phyloP scores from a whole-genome alignment of 2,888 invertebrate genomes.

The Tipula lateralis region DNA sequence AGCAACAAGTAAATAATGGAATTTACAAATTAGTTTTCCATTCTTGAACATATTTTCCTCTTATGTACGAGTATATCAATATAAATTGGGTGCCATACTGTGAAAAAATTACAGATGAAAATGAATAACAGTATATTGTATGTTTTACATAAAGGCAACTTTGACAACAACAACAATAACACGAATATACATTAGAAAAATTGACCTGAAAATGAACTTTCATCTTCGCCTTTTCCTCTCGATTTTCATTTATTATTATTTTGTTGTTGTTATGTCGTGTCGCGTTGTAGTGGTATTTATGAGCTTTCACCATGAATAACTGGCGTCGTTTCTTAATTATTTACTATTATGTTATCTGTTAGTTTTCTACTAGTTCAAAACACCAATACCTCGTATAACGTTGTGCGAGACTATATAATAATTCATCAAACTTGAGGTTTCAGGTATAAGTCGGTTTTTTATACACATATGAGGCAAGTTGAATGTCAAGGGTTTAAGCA shows the following conservation, averaged over 20 bases:
- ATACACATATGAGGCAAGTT: no score
- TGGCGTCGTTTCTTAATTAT: background rate
- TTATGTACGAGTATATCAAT: background rate
- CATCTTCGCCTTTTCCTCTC: background rate
- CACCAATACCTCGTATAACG: background rate
- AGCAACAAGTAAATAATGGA: background rate
- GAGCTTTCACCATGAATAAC: background rate
- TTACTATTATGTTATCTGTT: background rate
- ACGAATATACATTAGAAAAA: background rate
- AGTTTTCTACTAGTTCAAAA: background rate
- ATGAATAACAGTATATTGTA: background rate
- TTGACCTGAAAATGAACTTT: background rate
- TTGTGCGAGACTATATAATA: background rate
- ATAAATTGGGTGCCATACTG: background rate
- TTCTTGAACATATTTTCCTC: background rate
- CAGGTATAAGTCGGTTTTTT: no score
- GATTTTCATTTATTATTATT: background rate
- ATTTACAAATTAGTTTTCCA: conserved; percentile 8
- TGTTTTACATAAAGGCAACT: background rate
- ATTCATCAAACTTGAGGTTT: no score
- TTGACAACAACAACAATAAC: background rate
- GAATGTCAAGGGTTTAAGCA: no score
- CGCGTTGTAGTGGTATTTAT: background rate
- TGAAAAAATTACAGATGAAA: background rate
- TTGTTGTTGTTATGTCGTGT: background rate